These are phyloP conservation scores for Phocoena phocoena DNA, from an alignment of 2,113 vertebrate species.

Conservation along the genomic window DNA sequence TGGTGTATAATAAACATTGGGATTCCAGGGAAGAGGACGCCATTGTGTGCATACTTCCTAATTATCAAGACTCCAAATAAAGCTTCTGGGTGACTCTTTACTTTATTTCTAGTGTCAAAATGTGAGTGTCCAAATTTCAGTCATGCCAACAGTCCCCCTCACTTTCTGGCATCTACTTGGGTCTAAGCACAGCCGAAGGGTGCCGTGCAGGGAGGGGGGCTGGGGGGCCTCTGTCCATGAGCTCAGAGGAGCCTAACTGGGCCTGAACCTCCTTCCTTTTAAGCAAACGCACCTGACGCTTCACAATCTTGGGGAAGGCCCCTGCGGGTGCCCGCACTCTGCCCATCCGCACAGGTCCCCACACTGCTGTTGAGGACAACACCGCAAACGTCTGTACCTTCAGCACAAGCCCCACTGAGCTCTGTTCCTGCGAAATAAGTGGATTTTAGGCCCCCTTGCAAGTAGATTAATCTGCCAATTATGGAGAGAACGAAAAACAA, in stretches of 20 bases:
- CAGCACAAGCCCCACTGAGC: rapidly evolving
- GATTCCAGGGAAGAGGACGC: not conserved
- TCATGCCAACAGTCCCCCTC: not conserved
- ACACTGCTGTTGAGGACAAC: rapidly evolving
- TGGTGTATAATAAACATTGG: not conserved
- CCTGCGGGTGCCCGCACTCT: rapidly evolving
- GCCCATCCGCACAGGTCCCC: rapidly evolving
- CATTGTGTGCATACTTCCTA: not conserved
- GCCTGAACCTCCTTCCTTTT: not conserved
- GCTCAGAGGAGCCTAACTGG: rapidly evolving
- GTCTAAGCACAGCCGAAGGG: not conserved
- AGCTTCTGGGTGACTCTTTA: not conserved
- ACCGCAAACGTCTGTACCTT: rapidly evolving
- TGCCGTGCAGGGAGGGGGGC: not conserved
- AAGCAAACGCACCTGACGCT: rapidly evolving
- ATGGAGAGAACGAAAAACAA: not conserved
- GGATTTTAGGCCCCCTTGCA: not conserved
- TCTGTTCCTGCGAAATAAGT: not conserved
- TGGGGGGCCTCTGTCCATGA: not conserved
- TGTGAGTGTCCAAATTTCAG: not conserved
- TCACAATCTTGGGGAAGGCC: rapidly evolving
- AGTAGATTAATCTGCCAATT: not conserved
- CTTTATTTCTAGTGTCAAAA: constrained; percentile 29
- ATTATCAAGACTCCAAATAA: not conserved
- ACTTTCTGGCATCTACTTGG: constrained; percentile 38